These are phyloP conservation scores for Myotis yumanensis DNA, from an alignment of 2,113 vertebrate genomes.

Conservation along the genomic window DNA sequence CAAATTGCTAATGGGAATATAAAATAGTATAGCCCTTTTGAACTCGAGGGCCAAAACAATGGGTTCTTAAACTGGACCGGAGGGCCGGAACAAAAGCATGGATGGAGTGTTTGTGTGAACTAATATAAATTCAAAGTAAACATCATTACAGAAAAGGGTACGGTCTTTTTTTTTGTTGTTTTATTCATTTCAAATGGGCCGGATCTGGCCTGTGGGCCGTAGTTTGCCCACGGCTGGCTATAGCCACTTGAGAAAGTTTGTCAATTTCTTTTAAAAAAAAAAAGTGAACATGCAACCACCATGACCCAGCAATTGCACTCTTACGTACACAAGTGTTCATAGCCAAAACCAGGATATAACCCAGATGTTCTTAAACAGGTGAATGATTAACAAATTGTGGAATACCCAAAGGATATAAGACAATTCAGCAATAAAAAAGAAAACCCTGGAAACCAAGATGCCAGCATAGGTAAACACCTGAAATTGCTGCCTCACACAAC, in stretches of 20 bases:
- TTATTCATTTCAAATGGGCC: too few species aligned
- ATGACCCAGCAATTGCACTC: neutral
- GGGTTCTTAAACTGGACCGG: too few species aligned
- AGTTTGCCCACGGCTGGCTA: too few species aligned
- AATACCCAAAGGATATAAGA: neutral
- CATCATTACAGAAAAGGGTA: too few species aligned
- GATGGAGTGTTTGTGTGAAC: too few species aligned
- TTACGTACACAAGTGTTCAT: neutral
- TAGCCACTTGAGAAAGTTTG: neutral
- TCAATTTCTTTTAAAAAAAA: neutral
- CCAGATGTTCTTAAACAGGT: neutral
- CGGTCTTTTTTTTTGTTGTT: too few species aligned
- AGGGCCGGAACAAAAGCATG: too few species aligned
- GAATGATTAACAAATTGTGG: neutral
- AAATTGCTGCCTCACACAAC: too few species aligned
- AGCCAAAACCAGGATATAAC: neutral
- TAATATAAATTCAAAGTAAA: too few species aligned
- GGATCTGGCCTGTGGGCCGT: too few species aligned
- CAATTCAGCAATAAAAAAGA: neutral
- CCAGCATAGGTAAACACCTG: too few species aligned
- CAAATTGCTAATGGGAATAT: neutral
- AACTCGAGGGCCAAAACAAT: too few species aligned
- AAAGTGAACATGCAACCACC: neutral
- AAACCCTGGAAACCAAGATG: neutral
- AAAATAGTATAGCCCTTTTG: neutral